A percentile compares a stretch with the other conserved stretches of the same genome.
Conservation (phyloP, 2,113 vertebrate species). For the Damaliscus lunatus region DNA sequence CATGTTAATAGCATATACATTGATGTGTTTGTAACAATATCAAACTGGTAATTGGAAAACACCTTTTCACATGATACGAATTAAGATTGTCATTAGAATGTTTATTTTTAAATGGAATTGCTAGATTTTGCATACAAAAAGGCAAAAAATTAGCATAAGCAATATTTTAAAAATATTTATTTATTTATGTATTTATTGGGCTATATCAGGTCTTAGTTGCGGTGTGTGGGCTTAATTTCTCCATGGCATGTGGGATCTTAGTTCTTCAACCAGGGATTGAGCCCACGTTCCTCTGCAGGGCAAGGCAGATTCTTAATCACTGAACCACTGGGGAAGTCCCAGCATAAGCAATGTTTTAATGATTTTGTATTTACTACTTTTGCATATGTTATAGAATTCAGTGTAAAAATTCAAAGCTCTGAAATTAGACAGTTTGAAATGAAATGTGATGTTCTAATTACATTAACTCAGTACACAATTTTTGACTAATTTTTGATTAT, state of each 20-base stretch:
- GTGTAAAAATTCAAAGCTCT: not conserved
- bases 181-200: not conserved
- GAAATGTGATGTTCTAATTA: not conserved
- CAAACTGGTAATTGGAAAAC: slow-evolving; percentile 24
- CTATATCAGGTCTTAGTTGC: not conserved
- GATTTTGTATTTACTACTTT: not conserved
- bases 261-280: not conserved
- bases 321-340: not conserved
- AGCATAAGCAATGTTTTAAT: slow-evolving; percentile 18
- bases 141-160: not conserved
- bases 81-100: not conserved
- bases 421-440: slow-evolving; percentile 30
- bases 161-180: not conserved
- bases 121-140: not conserved
- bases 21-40: not conserved
- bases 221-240: not conserved
- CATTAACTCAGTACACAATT: not conserved
- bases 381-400: not conserved
- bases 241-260: not conserved
- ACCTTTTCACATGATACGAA: not conserved
- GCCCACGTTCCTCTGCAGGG: not conserved
- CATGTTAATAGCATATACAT: not conserved
- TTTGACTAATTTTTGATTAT: not conserved
- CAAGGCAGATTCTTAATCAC: not conserved
- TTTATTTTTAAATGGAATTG: slow-evolving; percentile 25